Percentiles rank a stretch among this genome's conserved stretches.
Conservation (phyloP, 2,888 invertebrate genomes). For the Drosophila siamana region DNA sequence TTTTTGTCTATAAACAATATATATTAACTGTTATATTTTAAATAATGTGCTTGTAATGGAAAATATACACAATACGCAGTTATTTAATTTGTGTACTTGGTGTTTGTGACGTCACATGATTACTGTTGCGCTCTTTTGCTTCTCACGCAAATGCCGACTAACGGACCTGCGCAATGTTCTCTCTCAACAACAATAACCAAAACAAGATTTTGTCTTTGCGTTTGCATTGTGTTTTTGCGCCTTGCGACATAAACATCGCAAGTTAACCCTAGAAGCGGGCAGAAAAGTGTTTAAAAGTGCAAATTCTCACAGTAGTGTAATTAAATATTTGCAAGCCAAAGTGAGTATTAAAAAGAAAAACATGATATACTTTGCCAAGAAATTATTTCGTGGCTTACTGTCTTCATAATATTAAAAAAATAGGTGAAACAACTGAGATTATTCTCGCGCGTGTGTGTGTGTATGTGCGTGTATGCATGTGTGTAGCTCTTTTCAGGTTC, state of each 20-base stretch:
- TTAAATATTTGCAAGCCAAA: constrained; percentile 27
- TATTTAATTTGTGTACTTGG: neutral
- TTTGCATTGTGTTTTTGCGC: constrained; percentile 61
- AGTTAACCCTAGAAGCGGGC: constrained; percentile 13
- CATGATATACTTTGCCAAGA: neutral
- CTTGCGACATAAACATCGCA: constrained; percentile 51
- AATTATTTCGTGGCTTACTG: neutral
- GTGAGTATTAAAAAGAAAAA: constrained; percentile 34
- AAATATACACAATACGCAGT: neutral
- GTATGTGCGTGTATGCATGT: constrained; percentile 8
- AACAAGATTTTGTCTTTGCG: constrained; percentile 54
- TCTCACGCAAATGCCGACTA: constrained; percentile 25
- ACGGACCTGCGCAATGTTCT: constrained; percentile 54
- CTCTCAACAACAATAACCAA: constrained; percentile 49
- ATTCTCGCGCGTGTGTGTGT: neutral
- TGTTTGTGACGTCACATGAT: constrained; percentile 23
- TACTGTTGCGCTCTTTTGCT: neutral
- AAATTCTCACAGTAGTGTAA: constrained; percentile 22
- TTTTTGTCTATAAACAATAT: no score
- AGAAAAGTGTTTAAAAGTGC: constrained; percentile 32
- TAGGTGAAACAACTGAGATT: constrained; percentile 2
- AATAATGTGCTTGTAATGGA: neutral
- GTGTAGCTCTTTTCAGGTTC: constrained; percentile 66
- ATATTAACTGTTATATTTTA: no score
- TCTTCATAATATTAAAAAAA: neutral